Conservation (phyloP, 2,113 vertebrate species). For the Hepsetus odoe region DNA sequence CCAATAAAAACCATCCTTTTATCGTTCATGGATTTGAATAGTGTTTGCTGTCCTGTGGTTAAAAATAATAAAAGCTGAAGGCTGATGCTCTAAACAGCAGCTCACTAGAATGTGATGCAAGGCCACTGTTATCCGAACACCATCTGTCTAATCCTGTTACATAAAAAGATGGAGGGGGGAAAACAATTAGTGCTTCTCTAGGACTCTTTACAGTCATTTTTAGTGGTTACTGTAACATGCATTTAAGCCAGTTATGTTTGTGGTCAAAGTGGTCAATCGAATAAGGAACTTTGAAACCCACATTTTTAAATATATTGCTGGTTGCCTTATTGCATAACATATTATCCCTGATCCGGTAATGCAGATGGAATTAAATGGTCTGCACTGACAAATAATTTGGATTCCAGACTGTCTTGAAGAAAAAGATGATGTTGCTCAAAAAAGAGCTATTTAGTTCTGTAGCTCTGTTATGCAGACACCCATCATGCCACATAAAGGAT, state of each 20-base stretch:
- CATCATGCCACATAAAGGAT: background rate
- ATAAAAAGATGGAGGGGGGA: slow-evolving; percentile 64
- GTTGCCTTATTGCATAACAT: background rate
- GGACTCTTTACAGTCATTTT: background rate
- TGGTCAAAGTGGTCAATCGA: no score
- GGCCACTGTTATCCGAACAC: slow-evolving; percentile 65
- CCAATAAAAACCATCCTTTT: no score
- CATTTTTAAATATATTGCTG: background rate
- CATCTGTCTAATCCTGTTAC: slow-evolving; percentile 72
- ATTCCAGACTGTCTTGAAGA: background rate
- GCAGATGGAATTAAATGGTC: background rate
- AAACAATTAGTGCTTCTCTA: slow-evolving; percentile 59
- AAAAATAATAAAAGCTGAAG: background rate
- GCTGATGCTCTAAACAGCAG: slow-evolving; percentile 21
- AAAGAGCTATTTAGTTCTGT: background rate
- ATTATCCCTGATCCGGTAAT: background rate
- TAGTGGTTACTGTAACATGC: background rate
- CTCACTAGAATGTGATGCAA: slow-evolving; percentile 61
- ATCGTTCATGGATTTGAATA: background rate
- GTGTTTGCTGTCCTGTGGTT: slow-evolving; percentile 13
- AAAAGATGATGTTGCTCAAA: background rate
- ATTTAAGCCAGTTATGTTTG: background rate
- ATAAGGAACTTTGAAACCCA: background rate
- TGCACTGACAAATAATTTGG: background rate
- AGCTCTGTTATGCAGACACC: background rate